Base-by-base conservation (phyloP, 1,140 invertebrate genomes). In the Catajapyx aquilonaris region DNA sequence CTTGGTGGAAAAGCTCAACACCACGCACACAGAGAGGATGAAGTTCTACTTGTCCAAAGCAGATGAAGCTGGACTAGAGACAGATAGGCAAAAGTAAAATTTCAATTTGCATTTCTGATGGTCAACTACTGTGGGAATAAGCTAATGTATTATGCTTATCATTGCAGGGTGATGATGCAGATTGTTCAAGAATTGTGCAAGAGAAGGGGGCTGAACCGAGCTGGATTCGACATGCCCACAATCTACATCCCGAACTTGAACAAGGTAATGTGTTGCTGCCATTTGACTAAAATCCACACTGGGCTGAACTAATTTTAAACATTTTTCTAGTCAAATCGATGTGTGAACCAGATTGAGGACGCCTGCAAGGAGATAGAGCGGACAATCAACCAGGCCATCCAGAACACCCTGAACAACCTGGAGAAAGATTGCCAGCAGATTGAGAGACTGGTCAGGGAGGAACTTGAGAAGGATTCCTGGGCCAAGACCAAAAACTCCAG, bases 161-260 rank as follows among this genome's bases (percentile, higher is more conserved):
- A 46, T 47, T 50, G 57, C 55, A 62, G 67, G 44, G 67, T 71
- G 0, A 59, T 72, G 56, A 72, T 72, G 69, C 69, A 71, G 49
- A 71, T 71, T 44, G 68, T 71, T 1, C 69, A 71, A 50, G 69
- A 72, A 44, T 45, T 71, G 18, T 71, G 69, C 44, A 71, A 69
- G 46, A 48, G 66, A 25, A 66, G 65, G 2, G 66, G 65, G 20
- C 49, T 72, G 16, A 71, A 71, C 42, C 52, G 62, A 38, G 65
- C 62, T 30, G 65, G 67, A 2, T 71, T 72, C 50, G 66, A 71
- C 34, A 70, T 72, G 67, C 66, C 67, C 3, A 69, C 69, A 3
- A 70, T 72, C 35, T 71, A 62, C 44, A 58, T 72, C 10, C 68
- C 69, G 11, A 56, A 57, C 43, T 22, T 39, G n/a, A 61, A 59